These are phyloP conservation scores for Discoglossus pictus DNA, from an alignment of 2,797 vertebrate genomes.

Conservation along the genomic window DNA sequence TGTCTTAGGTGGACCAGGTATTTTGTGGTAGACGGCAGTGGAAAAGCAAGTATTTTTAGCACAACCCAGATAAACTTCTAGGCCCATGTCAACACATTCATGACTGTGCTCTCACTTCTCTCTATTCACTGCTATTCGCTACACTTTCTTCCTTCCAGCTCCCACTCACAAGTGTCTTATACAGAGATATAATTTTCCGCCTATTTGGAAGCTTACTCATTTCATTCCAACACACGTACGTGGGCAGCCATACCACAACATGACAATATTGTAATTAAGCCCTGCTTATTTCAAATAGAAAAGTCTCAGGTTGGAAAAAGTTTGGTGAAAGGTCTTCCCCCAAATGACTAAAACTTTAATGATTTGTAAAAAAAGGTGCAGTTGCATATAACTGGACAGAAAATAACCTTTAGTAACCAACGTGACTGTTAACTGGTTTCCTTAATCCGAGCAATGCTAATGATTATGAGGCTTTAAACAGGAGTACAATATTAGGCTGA, in stretches of 20 bases:
- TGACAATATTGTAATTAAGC: not conserved
- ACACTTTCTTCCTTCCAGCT: constrained; percentile 13
- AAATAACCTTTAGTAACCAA: too few species aligned
- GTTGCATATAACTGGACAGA: too few species aligned
- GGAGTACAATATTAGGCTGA: too few species aligned
- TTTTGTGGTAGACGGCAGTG: too few species aligned
- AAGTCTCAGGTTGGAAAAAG: constrained; percentile 25
- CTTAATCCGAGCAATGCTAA: too few species aligned
- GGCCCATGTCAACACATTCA: constrained; percentile 5
- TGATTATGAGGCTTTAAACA: too few species aligned
- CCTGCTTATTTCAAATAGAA: constrained; percentile 14
- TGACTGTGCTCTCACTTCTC: constrained; percentile 28
- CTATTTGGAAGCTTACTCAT: constrained; percentile 4
- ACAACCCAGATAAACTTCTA: constrained; percentile 22
- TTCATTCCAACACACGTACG: constrained; percentile 1
- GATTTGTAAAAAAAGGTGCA: too few species aligned
- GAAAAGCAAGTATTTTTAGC: too few species aligned
- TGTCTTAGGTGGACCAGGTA: too few species aligned
- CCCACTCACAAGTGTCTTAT: constrained; percentile 21
- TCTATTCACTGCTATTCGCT: constrained; percentile 1
- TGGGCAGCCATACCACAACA: constrained; percentile 16
- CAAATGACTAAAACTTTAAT: constrained; percentile 9
- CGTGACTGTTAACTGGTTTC: too few species aligned
- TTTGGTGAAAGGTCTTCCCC: constrained; percentile 30
- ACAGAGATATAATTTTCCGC: constrained; percentile 22